Percentiles rank a stretch among this genome's conserved stretches.
Conservation (phyloP, 2,113 vertebrate species). For the Vicugna pacos region DNA sequence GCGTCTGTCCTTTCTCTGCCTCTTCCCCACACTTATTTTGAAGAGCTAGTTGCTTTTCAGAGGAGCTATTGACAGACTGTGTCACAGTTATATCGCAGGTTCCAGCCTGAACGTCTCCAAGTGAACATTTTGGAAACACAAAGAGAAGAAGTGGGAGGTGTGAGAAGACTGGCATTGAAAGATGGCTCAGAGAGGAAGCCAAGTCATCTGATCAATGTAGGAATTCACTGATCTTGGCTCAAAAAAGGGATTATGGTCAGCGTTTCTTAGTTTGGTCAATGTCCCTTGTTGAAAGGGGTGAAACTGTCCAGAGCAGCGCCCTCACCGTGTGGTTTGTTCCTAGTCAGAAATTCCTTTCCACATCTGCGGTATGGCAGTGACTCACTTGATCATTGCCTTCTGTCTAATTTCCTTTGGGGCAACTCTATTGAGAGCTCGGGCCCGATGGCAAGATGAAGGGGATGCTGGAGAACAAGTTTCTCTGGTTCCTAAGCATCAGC, state of each 20-base stretch:
- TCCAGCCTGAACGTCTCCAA: neutral
- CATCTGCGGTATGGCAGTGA: fast-evolving
- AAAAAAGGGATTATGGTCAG: neutral
- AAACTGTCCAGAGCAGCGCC: neutral
- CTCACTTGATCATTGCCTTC: neutral
- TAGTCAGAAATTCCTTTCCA: neutral
- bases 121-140: neutral
- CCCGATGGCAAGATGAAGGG: neutral
- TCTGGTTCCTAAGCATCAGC: conserved; percentile 59
- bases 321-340: neutral
- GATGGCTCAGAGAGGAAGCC: neutral
- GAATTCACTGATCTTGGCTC: neutral
- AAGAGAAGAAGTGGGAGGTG: neutral
- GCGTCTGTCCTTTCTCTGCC: neutral
- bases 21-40: neutral
- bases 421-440: neutral
- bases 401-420: neutral
- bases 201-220: neutral
- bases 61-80: neutral
- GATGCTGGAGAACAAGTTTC: conserved; percentile 34
- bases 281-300: too few species aligned
- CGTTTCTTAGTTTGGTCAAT: fast-evolving
- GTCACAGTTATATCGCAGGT: neutral
- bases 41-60: neutral
- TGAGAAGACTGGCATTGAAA: neutral